These are phyloP conservation scores for Parnassius orleans DNA, from an alignment of 2,888 invertebrate genomes.

Conservation along the genomic window DNA sequence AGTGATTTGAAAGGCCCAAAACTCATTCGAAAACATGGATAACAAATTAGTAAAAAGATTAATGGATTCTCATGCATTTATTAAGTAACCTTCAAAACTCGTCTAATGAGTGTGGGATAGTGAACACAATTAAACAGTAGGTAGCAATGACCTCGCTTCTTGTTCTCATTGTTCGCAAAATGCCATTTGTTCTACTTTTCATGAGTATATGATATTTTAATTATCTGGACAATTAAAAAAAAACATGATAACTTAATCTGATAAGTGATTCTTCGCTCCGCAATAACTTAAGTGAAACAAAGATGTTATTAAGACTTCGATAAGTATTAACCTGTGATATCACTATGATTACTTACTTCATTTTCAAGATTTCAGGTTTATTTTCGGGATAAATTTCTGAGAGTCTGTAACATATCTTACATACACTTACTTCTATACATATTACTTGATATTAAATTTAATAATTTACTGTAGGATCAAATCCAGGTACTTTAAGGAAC, in stretches of 20 bases:
- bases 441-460: no score
- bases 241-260: background rate
- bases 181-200: conserved; percentile 3
- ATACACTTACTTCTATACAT: no score
- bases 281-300: background rate
- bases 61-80: conserved; percentile 22
- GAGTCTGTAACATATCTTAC: no score
- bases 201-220: background rate
- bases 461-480: no score
- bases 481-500: no score
- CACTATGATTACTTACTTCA: no score
- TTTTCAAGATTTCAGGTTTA: no score
- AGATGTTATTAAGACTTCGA: background rate
- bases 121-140: conserved; percentile 17
- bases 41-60: conserved; percentile 13
- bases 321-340: no score
- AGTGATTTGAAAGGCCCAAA: conserved; percentile 12
- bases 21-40: background rate
- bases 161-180: conserved; percentile 17
- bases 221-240: no score
- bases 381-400: no score
- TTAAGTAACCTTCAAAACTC: conserved; percentile 46
- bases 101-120: conserved; percentile 59
- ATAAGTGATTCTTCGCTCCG: background rate
- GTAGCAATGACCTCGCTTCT: conserved; percentile 3